Evolutionary conservation across 1,140 invertebrate genomes (phyloP).

Genomic region (Rhagoletis zephyria): DNA sequence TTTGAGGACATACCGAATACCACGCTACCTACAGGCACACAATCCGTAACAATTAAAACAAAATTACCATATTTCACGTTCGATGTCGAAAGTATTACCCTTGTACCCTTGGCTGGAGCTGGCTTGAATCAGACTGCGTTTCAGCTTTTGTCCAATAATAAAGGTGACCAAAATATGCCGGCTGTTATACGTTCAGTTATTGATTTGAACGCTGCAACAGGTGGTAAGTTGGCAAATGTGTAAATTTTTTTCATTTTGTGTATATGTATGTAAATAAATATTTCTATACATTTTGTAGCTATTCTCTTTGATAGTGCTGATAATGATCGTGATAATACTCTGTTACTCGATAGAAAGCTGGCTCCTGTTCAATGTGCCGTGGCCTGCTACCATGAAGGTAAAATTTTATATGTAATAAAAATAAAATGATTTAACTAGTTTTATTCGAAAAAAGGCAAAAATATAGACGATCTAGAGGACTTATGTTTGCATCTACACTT

Average conservation of each 20-base stretch:
- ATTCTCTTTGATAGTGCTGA: slow-evolving; percentile 67
- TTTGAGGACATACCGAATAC: slow-evolving; percentile 70
- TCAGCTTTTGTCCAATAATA: background rate
- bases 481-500: slow-evolving; percentile 75
- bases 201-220: slow-evolving; percentile 63
- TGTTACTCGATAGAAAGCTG: slow-evolving; percentile 81
- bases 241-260: too few relatives aligned
- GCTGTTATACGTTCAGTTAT: slow-evolving; percentile 66
- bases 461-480: slow-evolving; percentile 72
- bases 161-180: slow-evolving; percentile 53
- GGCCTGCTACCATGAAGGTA: slow-evolving; percentile 57
- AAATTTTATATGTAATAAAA: background rate
- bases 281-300: slow-evolving; percentile 55
- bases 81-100: slow-evolving; percentile 63
- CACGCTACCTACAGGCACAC: slow-evolving; percentile 58
- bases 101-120: slow-evolving; percentile 57
- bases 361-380: slow-evolving; percentile 78
- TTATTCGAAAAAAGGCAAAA: background rate
- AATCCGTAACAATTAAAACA: slow-evolving; percentile 66
- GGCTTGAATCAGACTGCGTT: slow-evolving; percentile 12
- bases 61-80: slow-evolving; percentile 57
- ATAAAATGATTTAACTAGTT: background rate
- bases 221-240: slow-evolving; percentile 58
- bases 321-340: slow-evolving; percentile 58
- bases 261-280: background rate